Evolutionary conservation across 92 coral and sea anemone species (phyloP), one percentile per base, ranked within the genome.

Genomic region (Epizoanthus ramosus): DNA sequence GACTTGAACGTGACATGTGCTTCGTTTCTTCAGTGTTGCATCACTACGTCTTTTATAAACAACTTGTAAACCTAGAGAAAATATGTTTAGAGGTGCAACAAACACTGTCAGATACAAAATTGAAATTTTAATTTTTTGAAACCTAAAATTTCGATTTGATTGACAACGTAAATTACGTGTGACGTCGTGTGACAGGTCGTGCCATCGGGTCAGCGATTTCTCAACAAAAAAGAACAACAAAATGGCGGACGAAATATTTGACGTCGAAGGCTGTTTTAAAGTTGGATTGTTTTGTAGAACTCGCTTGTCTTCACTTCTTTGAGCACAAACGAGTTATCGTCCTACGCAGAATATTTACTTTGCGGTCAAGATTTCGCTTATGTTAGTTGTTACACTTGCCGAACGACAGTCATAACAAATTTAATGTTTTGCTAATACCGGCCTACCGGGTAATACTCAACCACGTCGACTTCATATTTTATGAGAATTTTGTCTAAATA

Each of bases 181-280:
- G 16, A 22, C 37, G 23, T 57, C 21, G 57, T 31, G 9, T 6
- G 82, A 50, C 54, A 50, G 54, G 54, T 50, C 54, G 15, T 50
- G 54, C 14, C 54, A 50, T 13, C 15, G 15, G 52, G 82, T 69
- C 82, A 60, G 82, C 82, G 82, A 77, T 77, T 61, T 63, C 81
- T 59, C 81, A 60, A 33, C 16, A 47, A n/a, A 68, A 65, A 75
- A 75, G 58, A 60, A 77, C 43, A 50, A 31, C 82, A 77, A 77
- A 61, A 77, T 77, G 82, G 82, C 71, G 82, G 21, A 77, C 43
- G 41, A 28, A 76, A 10, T 22, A 13, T 17, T 22, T 71, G 45
- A 8, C 50, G 13, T 60, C 25, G 70, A 37, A 4, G 18, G 23
- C 58, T 13, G 70, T 10, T 50, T 50, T 50, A 43, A 19, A 4